These are phyloP conservation scores for Nephila pilipes DNA, from an alignment of 1,140 invertebrate species.

Conservation along the genomic window DNA sequence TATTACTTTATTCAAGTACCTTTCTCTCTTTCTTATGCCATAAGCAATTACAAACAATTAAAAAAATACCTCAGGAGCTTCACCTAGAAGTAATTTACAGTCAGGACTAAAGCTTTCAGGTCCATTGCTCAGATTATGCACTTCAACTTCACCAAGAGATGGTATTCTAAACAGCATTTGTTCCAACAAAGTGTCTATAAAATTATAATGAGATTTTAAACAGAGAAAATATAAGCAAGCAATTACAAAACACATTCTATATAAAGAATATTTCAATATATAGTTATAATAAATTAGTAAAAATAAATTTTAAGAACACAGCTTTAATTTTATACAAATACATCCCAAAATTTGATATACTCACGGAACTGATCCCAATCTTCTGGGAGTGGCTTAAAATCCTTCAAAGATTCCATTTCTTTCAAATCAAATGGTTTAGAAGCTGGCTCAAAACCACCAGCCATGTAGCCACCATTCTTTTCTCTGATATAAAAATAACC, in stretches of 20 bases:
- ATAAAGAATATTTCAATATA: no score
- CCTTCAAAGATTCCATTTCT: slow-evolving; percentile 57
- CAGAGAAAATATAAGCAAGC: no score
- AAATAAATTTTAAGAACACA: no score
- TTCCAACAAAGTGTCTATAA: slow-evolving; percentile 85
- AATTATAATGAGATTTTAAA: not conserved
- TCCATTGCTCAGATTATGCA: slow-evolving; percentile 90
- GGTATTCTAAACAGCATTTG: slow-evolving; percentile 93
- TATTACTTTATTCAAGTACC: no score
- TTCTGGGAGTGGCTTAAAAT: slow-evolving; percentile 80
- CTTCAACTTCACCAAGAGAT: slow-evolving; percentile 85
- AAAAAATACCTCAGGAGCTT: slow-evolving; percentile 90
- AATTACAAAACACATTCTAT: no score
- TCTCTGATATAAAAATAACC: slow-evolving; percentile 83
- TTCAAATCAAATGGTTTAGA: slow-evolving; percentile 81
- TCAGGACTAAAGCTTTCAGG: slow-evolving; percentile 96
- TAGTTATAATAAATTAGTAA: no score
- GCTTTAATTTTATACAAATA: no score
- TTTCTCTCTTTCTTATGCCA: no score
- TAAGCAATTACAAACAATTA: no score
- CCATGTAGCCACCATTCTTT: slow-evolving; percentile 82
- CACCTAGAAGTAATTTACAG: slow-evolving; percentile 87
- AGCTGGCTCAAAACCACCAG: slow-evolving; percentile 83
- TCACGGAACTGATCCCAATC: slow-evolving; percentile 98
- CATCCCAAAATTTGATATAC: slow-evolving; percentile 54